These are phyloP conservation scores for Notarius lentiginosus DNA, from an alignment of 2,113 vertebrate genomes.

Conservation along the genomic window DNA sequence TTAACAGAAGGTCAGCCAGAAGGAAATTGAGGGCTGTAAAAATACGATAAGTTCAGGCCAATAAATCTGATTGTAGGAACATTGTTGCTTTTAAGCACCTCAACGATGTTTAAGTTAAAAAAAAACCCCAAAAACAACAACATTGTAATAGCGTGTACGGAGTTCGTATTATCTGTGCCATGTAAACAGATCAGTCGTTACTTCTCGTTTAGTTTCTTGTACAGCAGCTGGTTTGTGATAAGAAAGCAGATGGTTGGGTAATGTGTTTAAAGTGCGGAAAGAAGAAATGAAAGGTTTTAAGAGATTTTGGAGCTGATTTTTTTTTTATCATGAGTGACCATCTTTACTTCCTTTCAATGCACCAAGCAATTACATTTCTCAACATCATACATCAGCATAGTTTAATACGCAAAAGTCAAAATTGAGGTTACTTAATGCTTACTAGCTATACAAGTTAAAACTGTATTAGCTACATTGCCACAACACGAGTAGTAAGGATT, in stretches of 20 bases:
- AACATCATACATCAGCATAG: not conserved
- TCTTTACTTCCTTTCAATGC: not conserved
- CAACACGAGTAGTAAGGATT: not conserved
- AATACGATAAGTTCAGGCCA: not conserved
- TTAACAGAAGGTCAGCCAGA: slow-evolving; percentile 5
- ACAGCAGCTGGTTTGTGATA: not conserved
- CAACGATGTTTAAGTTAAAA: not conserved
- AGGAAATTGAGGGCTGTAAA: not conserved
- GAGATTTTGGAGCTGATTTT: not conserved
- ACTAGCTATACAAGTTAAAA: not conserved
- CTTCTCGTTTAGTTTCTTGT: not conserved
- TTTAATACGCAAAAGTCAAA: not conserved
- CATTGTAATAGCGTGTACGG: not conserved
- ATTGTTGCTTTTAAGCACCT: not conserved
- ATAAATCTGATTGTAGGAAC: not conserved
- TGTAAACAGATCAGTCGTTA: not conserved
- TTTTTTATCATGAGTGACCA: not conserved
- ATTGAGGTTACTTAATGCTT: not conserved
- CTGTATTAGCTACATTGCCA: not conserved
- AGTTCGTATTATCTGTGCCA: not conserved
- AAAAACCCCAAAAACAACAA: not conserved
- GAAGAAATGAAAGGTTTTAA: not conserved
- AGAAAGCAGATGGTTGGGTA: not conserved
- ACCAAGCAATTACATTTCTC: not conserved
- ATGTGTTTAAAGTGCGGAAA: not conserved